Evolutionary conservation across 2,113 vertebrate species (phyloP).

Genomic region (Grantiella picta): DNA sequence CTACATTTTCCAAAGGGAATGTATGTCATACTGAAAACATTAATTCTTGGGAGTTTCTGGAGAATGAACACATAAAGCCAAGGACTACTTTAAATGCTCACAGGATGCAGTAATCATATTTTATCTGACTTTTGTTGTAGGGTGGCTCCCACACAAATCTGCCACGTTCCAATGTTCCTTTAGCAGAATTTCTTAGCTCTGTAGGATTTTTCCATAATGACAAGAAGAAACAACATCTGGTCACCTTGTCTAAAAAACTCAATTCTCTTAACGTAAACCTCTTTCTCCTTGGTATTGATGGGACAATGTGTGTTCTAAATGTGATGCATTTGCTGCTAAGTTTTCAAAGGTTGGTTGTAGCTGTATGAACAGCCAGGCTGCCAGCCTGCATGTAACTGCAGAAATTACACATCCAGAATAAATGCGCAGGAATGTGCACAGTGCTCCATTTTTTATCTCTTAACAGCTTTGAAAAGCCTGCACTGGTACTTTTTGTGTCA

Average conservation of each 20-base stretch:
- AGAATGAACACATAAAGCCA: neutral
- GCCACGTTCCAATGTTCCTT: neutral
- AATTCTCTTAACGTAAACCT: neutral
- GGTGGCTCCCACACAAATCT: neutral
- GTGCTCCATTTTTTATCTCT: neutral
- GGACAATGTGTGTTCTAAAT: neutral
- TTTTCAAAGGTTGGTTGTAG: neutral
- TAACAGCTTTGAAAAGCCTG: neutral
- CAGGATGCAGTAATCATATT: neutral
- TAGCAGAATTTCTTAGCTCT: neutral
- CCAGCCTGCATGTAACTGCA: neutral
- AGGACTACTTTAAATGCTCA: neutral
- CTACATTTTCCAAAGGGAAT: neutral
- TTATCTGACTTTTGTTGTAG: neutral
- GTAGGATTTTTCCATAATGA: neutral
- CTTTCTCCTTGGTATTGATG: neutral
- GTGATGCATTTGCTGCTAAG: neutral
- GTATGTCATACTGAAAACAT: neutral
- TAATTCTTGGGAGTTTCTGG: neutral
- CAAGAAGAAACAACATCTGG: neutral
- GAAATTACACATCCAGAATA: neutral
- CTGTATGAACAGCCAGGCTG: neutral
- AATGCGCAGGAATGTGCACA: rapidly evolving
- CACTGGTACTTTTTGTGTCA: neutral
- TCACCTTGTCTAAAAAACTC: neutral